These are phyloP conservation scores for Xanthorhoe designata DNA, from an alignment of 2,888 invertebrate genomes.

Conservation along the genomic window DNA sequence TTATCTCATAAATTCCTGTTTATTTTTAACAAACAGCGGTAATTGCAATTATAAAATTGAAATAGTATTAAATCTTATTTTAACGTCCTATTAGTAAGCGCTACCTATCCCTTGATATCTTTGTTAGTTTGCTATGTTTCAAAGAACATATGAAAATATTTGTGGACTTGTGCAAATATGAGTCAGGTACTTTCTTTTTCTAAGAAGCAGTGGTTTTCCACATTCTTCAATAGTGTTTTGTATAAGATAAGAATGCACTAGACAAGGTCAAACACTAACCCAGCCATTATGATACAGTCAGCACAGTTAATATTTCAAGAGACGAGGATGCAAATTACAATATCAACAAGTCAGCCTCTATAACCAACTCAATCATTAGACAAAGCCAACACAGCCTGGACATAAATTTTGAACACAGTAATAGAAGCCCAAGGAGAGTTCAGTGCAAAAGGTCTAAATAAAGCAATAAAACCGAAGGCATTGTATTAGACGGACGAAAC, in stretches of 20 bases:
- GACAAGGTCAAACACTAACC: background rate
- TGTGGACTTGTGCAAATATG: too few species aligned
- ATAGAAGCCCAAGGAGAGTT: background rate
- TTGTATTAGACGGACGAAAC: constrained; percentile 30
- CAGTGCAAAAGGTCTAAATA: constrained; percentile 22
- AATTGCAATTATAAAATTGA: background rate
- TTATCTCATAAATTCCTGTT: constrained; percentile 35
- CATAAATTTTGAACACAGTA: background rate
- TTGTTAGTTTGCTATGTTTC: too few species aligned
- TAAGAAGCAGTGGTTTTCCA: too few species aligned
- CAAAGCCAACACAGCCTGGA: constrained; percentile 7
- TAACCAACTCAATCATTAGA: too few species aligned
- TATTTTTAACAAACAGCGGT: constrained; percentile 14
- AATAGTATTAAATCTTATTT: too few species aligned
- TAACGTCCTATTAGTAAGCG: too few species aligned
- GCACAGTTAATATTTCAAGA: background rate
- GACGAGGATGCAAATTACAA: background rate
- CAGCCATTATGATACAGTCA: background rate
- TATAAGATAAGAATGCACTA: background rate
- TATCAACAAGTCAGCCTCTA: too few species aligned
- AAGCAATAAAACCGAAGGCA: constrained; percentile 29
- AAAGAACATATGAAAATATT: too few species aligned
- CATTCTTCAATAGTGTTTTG: too few species aligned
- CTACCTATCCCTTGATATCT: too few species aligned
- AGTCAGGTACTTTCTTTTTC: too few species aligned